These are phyloP conservation scores for Enteromius afrohamiltoni DNA, from an alignment of 2,797 vertebrate genomes.

Conservation along the genomic window DNA sequence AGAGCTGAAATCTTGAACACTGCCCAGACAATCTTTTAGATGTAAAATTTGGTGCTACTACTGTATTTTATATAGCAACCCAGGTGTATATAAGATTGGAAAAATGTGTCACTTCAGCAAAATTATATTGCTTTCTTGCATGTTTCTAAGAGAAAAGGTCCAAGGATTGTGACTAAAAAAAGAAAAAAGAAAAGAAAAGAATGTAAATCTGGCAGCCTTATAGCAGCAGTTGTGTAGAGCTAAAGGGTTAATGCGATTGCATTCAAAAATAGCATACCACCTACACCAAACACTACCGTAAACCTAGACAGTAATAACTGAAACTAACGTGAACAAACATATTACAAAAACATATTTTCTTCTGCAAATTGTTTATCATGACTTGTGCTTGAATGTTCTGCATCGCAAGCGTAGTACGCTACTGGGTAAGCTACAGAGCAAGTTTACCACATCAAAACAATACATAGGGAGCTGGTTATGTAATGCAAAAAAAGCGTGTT, in stretches of 20 bases:
- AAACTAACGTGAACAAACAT: background rate
- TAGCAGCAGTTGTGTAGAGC: background rate
- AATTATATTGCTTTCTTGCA: background rate
- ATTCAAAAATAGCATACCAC: background rate
- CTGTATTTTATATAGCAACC: background rate
- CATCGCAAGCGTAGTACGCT: background rate
- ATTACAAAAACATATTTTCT: background rate
- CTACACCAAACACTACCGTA: background rate
- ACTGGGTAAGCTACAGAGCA: background rate
- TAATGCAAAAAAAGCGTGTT: background rate
- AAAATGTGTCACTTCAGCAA: background rate
- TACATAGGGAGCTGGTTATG: background rate
- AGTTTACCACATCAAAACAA: background rate
- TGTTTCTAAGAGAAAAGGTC: background rate
- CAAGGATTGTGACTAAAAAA: background rate
- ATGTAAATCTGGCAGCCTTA: background rate
- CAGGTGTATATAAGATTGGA: background rate
- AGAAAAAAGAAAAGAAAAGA: too few species aligned
- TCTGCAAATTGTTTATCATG: background rate
- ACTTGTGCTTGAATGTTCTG: background rate
- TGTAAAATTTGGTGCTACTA: background rate
- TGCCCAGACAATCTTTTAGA: background rate
- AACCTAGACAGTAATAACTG: background rate
- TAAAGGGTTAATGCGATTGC: background rate
- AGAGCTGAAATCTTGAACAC: background rate